Evolutionary conservation across 2,888 invertebrate genomes (phyloP).

Genomic region (Leptopterna dolabrata): DNA sequence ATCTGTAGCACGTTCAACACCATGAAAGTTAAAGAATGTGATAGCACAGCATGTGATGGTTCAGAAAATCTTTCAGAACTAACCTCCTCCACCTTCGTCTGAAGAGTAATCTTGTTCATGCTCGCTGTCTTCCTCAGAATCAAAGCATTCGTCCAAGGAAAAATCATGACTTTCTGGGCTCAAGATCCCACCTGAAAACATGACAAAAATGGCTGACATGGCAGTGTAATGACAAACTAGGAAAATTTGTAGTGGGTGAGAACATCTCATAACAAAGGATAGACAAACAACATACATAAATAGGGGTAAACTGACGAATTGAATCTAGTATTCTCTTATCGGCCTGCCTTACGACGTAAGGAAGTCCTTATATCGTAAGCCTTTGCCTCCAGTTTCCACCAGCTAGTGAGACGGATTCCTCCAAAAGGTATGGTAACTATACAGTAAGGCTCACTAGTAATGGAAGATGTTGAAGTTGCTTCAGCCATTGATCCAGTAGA

Average conservation of each 20-base stretch:
- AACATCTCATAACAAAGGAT: too few relatives aligned
- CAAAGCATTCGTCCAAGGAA: conserved; percentile 87
- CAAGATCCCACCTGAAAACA: conserved; percentile 74
- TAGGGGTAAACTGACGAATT: too few relatives aligned
- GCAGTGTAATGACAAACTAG: background rate
- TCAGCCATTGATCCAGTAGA: conserved; percentile 87
- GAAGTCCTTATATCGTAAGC: too few relatives aligned
- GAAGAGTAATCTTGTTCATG: conserved; percentile 88
- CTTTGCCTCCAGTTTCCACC: too few relatives aligned
- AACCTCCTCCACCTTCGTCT: conserved; percentile 74
- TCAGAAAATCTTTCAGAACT: background rate
- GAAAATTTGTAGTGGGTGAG: too few relatives aligned
- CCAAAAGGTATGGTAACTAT: too few relatives aligned
- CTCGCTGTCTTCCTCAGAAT: conserved; percentile 86
- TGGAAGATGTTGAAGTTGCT: conserved; percentile 84
- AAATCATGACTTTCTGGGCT: conserved; percentile 84
- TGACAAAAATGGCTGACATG: background rate
- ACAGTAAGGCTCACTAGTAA: conserved; percentile 70
- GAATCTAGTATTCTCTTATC: too few relatives aligned
- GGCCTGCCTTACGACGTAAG: too few relatives aligned
- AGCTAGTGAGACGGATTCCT: too few relatives aligned
- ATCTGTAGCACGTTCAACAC: conserved; percentile 61
- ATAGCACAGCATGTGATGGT: background rate
- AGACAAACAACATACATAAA: too few relatives aligned
- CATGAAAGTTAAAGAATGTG: background rate